Evolutionary conservation across 2,113 vertebrate genomes (phyloP).

Genomic region (Shinisaurus crocodilurus): DNA sequence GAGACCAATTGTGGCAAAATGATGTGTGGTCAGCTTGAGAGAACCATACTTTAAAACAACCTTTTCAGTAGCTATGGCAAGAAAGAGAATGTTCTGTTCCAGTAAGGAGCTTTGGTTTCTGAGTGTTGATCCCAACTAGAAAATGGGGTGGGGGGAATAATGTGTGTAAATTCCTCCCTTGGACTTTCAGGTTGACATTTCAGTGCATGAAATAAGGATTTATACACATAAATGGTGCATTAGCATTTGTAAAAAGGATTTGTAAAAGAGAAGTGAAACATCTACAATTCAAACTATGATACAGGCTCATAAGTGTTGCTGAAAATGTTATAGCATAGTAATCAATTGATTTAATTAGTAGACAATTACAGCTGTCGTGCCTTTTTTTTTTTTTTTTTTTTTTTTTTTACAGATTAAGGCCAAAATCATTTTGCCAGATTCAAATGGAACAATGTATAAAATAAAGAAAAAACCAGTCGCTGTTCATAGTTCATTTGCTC

Average conservation of each 20-base stretch:
- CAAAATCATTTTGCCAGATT: background rate
- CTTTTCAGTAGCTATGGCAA: conserved; percentile 48
- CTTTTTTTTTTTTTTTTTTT: conserved; percentile 34
- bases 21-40: conserved; percentile 47
- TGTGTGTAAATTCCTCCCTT: background rate
- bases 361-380: conserved; percentile 41
- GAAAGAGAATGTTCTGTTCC: conserved; percentile 51
- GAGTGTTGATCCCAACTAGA: conserved; percentile 49
- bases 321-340: conserved; percentile 23
- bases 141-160: conserved; percentile 50
- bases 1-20: conserved; percentile 52
- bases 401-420: conserved; percentile 34
- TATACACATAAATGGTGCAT: conserved; percentile 36
- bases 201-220: conserved; percentile 27
- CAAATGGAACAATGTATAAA: background rate
- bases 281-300: background rate
- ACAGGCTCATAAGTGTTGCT: conserved; percentile 34
- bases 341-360: conserved; percentile 47
- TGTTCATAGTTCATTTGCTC: conserved; percentile 51
- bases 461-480: conserved; percentile 31
- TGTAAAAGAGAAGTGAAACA: background rate
- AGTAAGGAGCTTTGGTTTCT: conserved; percentile 43
- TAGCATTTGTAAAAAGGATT: conserved; percentile 3
- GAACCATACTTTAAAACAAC: conserved; percentile 46
- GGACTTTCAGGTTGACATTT: background rate